Conservation (phyloP, 2,113 vertebrate genomes). For the Ginglymostoma cirratum region DNA sequence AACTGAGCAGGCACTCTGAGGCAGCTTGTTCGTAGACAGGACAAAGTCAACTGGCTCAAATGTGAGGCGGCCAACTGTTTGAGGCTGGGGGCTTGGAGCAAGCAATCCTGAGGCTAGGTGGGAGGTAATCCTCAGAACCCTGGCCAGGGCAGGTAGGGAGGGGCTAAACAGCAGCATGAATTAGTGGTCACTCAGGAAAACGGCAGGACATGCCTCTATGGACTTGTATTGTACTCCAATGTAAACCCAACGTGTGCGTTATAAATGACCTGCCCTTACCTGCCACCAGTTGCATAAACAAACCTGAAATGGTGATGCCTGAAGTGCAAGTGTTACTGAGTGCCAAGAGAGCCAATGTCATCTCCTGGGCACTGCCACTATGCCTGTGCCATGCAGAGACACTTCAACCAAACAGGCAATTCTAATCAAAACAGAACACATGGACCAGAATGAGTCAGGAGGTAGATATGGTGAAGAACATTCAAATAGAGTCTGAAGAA, state of each 20-base stretch:
- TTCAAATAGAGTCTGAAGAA: background rate
- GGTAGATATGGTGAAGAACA: background rate
- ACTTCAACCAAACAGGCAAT: background rate
- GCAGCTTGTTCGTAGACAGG: no score
- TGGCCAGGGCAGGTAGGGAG: no score
- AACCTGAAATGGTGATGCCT: background rate
- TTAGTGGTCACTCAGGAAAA: no score
- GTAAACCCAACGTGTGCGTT: background rate
- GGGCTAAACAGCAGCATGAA: no score
- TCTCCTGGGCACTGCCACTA: background rate
- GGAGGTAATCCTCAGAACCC: no score
- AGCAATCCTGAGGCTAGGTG: no score
- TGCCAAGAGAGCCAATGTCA: background rate
- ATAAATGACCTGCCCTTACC: background rate
- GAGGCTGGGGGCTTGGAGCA: no score
- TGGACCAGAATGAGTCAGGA: background rate
- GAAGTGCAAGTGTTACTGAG: background rate
- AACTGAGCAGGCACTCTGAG: no score
- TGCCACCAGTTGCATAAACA: background rate
- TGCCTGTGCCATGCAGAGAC: background rate
- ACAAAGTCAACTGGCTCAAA: no score
- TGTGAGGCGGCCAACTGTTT: no score
- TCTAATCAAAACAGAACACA: background rate
- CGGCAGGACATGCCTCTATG: background rate
- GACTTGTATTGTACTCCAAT: background rate